These are phyloP conservation scores for Rhinoderma darwinii DNA, from an alignment of 2,113 vertebrate genomes.

Conservation along the genomic window DNA sequence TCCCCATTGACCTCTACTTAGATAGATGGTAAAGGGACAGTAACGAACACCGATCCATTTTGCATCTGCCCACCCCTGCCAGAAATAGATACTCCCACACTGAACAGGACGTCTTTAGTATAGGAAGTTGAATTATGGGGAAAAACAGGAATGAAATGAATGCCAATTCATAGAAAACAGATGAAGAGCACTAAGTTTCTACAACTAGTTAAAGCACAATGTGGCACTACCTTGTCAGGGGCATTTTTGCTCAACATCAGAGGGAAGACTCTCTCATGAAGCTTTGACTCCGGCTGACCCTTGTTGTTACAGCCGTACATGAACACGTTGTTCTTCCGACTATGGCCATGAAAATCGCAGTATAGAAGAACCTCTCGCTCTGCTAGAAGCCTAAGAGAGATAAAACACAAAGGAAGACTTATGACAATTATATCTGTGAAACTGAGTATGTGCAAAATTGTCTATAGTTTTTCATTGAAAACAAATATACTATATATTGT, in stretches of 20 bases:
- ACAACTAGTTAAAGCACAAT: background rate
- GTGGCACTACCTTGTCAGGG: constrained; percentile 78
- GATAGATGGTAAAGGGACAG: too few species aligned
- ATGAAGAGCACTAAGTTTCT: too few species aligned
- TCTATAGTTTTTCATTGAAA: too few species aligned
- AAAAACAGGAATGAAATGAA: background rate
- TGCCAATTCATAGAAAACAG: too few species aligned
- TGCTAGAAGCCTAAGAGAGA: constrained; percentile 74
- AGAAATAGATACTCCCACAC: too few species aligned
- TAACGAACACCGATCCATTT: too few species aligned
- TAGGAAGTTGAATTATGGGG: background rate
- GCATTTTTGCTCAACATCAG: constrained; percentile 96
- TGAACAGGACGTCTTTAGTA: background rate
- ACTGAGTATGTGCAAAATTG: too few species aligned
- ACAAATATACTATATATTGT: too few species aligned
- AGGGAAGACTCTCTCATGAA: constrained; percentile 84
- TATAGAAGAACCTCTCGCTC: constrained; percentile 86
- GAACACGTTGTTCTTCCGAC: constrained; percentile 89
- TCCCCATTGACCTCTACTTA: too few species aligned
- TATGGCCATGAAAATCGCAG: constrained; percentile 94
- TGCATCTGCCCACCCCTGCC: too few species aligned
- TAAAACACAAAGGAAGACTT: too few species aligned
- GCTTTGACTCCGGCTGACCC: constrained; percentile 55
- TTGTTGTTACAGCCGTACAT: constrained; percentile 85
- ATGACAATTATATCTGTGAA: too few species aligned